Evolutionary conservation across 2,113 vertebrate species (phyloP).

Genomic region (Lethenteron reissneri): DNA sequence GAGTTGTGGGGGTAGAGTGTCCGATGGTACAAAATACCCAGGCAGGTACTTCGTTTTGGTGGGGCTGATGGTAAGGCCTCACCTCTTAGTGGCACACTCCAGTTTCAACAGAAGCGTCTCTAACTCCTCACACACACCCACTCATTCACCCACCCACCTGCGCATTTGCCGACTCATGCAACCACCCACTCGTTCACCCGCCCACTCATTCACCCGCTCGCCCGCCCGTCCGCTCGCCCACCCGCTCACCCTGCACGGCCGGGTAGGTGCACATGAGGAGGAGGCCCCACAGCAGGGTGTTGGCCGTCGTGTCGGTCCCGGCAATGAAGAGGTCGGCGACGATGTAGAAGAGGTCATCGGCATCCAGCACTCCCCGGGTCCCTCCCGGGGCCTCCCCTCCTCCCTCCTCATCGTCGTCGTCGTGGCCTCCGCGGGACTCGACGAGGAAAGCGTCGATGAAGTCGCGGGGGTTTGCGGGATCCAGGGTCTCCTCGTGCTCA

Average conservation of each 20-base stretch:
- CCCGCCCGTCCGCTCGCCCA: neutral
- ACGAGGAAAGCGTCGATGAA: conserved; percentile 82
- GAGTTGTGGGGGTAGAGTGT: too few species aligned
- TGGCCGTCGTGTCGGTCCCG: conserved; percentile 82
- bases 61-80: too few species aligned
- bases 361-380: conserved; percentile 30
- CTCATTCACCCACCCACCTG: neutral
- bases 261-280: conserved; percentile 65
- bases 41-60: too few species aligned
- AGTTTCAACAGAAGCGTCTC: too few species aligned
- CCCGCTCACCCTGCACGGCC: conserved; percentile 46
- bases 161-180: neutral
- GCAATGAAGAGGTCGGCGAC: conserved; percentile 82
- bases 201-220: neutral
- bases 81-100: too few species aligned
- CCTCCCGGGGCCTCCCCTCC: conserved; percentile 23
- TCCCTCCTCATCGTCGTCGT: conserved; percentile 18
- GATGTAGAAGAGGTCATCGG: conserved; percentile 78
- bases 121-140: neutral
- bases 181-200: neutral
- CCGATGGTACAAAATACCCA: too few species aligned
- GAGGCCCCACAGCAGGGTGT: conserved; percentile 71
- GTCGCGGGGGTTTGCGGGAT: conserved; percentile 45
- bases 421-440: conserved; percentile 19
- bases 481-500: conserved; percentile 40